Evolutionary conservation across 1,140 invertebrate genomes (phyloP).

Genomic region (Diabrotica virgifera): DNA sequence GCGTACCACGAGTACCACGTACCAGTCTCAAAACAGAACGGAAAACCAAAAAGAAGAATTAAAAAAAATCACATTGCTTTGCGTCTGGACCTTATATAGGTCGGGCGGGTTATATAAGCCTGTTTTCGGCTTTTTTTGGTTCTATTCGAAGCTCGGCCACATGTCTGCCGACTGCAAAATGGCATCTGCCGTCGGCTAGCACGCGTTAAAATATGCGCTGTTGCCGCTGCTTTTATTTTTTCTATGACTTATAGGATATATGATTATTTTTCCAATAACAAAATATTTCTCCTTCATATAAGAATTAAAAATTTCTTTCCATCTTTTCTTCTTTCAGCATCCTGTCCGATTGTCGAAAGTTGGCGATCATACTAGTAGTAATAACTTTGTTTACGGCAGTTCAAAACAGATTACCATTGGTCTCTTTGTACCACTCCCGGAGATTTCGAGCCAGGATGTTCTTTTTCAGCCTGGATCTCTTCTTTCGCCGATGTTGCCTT

Average conservation of each 20-base stretch:
- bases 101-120: constrained; percentile 38
- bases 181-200: constrained; percentile 21
- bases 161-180: constrained; percentile 26
- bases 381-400: too few relatives aligned
- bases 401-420: too few relatives aligned
- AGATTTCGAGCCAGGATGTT: too few relatives aligned
- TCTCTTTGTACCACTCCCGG: too few relatives aligned
- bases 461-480: too few relatives aligned
- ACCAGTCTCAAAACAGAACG: constrained; percentile 21
- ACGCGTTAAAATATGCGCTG: constrained; percentile 10
- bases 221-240: not conserved
- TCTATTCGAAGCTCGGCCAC: constrained; percentile 23
- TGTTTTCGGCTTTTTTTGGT: constrained; percentile 13
- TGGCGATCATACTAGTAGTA: too few relatives aligned
- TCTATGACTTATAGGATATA: not conserved
- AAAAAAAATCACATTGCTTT: constrained; percentile 29
- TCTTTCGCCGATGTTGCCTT: too few relatives aligned
- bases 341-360: too few relatives aligned
- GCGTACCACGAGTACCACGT: not conserved
- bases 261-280: too few relatives aligned
- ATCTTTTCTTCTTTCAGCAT: too few relatives aligned
- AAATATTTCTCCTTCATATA: too few relatives aligned
- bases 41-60: constrained; percentile 18
- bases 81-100: constrained; percentile 40
- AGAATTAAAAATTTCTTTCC: too few relatives aligned